Conservation (phyloP, 2,888 invertebrate species). For the Xestia xanthographa region DNA sequence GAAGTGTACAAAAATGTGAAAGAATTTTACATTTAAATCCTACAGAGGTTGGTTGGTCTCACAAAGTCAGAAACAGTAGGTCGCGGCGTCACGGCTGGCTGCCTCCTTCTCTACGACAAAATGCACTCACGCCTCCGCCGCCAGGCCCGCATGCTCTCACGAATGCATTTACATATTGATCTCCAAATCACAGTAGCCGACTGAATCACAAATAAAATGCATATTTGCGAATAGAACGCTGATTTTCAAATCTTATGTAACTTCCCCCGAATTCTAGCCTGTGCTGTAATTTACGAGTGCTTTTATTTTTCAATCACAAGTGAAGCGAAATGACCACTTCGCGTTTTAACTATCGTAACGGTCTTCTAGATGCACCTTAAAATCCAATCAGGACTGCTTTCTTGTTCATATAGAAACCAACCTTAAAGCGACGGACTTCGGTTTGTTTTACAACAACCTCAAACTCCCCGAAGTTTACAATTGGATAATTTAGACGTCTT, state of each 20-base stretch:
- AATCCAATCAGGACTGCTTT: slow-evolving; percentile 39
- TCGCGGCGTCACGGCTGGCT: slow-evolving; percentile 75
- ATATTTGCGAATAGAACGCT: slow-evolving; percentile 67
- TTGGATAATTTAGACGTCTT: slow-evolving; percentile 64
- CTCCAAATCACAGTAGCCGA: slow-evolving; percentile 83
- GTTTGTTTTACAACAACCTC: slow-evolving; percentile 52
- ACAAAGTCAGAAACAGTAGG: slow-evolving; percentile 79
- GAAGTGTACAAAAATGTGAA: slow-evolving; percentile 59
- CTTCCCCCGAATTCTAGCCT: slow-evolving; percentile 5
- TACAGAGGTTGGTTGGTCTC: slow-evolving; percentile 70
- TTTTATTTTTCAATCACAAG: slow-evolving; percentile 60
- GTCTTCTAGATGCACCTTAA: slow-evolving; percentile 58
- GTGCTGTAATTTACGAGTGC: slow-evolving; percentile 44
- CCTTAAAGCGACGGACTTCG: slow-evolving; percentile 41
- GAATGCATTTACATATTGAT: slow-evolving; percentile 89
- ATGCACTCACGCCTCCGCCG: slow-evolving; percentile 84
- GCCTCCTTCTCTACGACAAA: slow-evolving; percentile 83
- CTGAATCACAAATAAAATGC: slow-evolving; percentile 81
- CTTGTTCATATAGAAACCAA: slow-evolving; percentile 39
- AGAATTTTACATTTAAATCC: slow-evolving; percentile 71
- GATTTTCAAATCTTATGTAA: slow-evolving; percentile 51
- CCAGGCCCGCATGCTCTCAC: slow-evolving; percentile 78
- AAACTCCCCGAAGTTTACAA: slow-evolving; percentile 52
- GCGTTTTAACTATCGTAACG: slow-evolving; percentile 64
- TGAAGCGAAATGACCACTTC: slow-evolving; percentile 62